Base-by-base conservation (phyloP, 2,888 invertebrate genomes). In the Drosophila melanosoma region DNA sequence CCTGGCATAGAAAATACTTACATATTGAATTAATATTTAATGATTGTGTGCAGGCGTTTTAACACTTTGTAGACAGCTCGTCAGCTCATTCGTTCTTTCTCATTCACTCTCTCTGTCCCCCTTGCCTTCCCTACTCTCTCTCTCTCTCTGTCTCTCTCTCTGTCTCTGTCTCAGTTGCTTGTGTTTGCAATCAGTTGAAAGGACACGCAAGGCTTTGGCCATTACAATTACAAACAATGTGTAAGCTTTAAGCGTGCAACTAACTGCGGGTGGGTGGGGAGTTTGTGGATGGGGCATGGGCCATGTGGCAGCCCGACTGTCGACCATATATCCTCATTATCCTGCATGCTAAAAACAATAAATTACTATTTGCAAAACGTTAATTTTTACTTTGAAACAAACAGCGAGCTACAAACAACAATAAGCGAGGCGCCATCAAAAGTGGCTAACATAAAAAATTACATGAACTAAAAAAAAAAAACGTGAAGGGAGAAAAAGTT, bases 321-420 rank as follows among this genome's bases (percentile, higher is more conserved):
- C 59, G 61, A 59, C 73, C 66, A 81, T 87, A 79, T 85, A 85
- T 89, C 79, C 85, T 85, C 89, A 87, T 85, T 89, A 86, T 85
- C 79, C 86, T 72, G 79, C 68, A 83, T 83, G 89, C 87, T 82
- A 82, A 87, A 83, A 89, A 84, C 89, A 87, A 86, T 86, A 86
- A 86, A 86, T 86, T 89, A 89, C 89, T 89, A 86, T 86, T 89
- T 89, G 85, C 85, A 87, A 89, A 87, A 84, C 82, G 85, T 87
- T 89, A 87, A 86, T 86, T 86, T 87, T 89, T 84, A 89, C 85
- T 82, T 56, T 56, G 79, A 69, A 80, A 63, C 82, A 78, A 79
- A 68, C 48, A 58, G 23, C 67, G 20, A 38, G 32, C 52, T 11
- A 48, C 58, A 72, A 58, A 36, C 45, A 62, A 36, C 53, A 35